Conservation (phyloP, 2,113 vertebrate genomes). For the Tamias sibiricus region DNA sequence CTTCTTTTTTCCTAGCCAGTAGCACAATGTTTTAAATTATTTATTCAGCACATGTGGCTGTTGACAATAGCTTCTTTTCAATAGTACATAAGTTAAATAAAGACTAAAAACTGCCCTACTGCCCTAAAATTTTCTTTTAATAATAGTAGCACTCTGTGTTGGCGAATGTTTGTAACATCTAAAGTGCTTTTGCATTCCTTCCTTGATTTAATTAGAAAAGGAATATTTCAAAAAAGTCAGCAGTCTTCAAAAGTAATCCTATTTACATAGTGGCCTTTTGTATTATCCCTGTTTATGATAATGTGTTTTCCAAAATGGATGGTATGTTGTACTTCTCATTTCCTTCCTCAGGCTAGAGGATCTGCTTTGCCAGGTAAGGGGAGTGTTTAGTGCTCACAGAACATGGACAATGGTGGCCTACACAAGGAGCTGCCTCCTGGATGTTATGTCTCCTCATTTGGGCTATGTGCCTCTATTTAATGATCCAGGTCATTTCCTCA, state of each 20-base stretch:
- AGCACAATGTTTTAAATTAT: slow-evolving; percentile 36
- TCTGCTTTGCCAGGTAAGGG: neutral
- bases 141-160: neutral
- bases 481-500: neutral
- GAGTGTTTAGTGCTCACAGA: neutral
- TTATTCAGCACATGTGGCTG: neutral
- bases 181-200: slow-evolving; percentile 10
- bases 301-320: neutral
- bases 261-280: neutral
- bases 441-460: rapidly evolving
- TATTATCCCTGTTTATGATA: neutral
- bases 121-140: neutral
- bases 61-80: slow-evolving; percentile 21
- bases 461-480: neutral
- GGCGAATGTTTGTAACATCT: neutral
- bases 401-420: neutral
- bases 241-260: neutral
- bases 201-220: slow-evolving; percentile 51
- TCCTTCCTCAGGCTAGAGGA: neutral
- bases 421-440: neutral
- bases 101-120: neutral
- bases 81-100: neutral
- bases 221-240: slow-evolving; percentile 29
- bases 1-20: neutral
- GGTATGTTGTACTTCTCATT: neutral